Conservation (phyloP, 2,888 invertebrate species). For the Microplitis manilae region DNA sequence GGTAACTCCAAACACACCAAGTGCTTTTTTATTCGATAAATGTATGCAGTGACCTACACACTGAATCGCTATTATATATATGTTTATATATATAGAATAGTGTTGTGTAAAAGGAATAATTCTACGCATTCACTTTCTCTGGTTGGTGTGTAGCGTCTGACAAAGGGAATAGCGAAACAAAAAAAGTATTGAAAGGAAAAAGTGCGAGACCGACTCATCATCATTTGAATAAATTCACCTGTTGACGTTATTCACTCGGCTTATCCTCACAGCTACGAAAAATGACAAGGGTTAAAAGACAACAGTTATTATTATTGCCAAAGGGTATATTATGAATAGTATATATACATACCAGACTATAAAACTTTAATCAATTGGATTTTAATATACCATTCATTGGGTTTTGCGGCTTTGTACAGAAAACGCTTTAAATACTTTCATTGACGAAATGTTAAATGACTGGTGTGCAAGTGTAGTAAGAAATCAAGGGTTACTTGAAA, state of each 20-base stretch:
- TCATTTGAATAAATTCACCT: conserved; percentile 69
- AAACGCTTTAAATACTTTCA: neutral
- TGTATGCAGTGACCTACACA: too few relatives aligned
- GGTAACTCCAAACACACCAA: conserved; percentile 17
- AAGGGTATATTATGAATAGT: neutral
- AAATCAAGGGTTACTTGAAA: too few relatives aligned
- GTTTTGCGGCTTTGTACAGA: neutral
- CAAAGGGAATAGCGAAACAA: conserved; percentile 37
- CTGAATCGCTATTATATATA: too few relatives aligned
- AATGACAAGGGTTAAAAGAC: conserved; percentile 42
- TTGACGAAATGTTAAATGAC: neutral
- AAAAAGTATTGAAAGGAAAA: conserved; percentile 31
- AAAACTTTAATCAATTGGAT: neutral
- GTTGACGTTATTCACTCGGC: conserved; percentile 48
- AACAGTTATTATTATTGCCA: neutral
- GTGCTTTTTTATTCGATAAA: too few relatives aligned
- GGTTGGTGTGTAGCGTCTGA: neutral
- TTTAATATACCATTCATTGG: neutral
- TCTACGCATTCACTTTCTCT: conserved; percentile 38
- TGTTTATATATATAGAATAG: too few relatives aligned
- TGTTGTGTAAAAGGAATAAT: too few relatives aligned
- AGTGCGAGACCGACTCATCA: conserved; percentile 51
- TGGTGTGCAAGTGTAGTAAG: too few relatives aligned
- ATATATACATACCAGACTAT: too few relatives aligned
- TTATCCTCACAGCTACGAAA: conserved; percentile 37